Percentiles rank a stretch among this genome's conserved stretches.
Conservation (phyloP, 2,113 vertebrate genomes). For the Corvus moneduloides region DNA sequence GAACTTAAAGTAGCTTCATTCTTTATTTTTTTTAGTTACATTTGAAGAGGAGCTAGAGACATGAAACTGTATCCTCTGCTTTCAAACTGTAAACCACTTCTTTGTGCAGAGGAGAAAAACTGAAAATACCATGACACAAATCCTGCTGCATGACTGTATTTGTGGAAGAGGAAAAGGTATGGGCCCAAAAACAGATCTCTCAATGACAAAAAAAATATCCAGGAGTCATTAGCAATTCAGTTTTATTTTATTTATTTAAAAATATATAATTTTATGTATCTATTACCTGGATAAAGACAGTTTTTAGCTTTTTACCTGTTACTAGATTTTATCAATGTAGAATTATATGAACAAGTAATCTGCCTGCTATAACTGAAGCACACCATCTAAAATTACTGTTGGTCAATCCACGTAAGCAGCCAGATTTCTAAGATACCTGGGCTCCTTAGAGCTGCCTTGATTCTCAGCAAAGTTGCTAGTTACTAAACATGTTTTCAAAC, state of each 20-base stretch:
- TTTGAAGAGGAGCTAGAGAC: neutral
- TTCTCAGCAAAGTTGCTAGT: neutral
- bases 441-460: neutral
- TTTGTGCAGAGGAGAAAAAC: neutral
- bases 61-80: neutral
- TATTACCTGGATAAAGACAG: neutral
- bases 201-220: neutral
- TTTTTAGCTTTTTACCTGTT: neutral
- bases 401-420: neutral
- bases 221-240: neutral
- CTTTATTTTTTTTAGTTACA: neutral
- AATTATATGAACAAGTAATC: neutral
- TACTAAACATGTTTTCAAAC: neutral
- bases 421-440: neutral
- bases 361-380: neutral
- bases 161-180: neutral
- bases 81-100: neutral
- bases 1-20: neutral
- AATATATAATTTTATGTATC: neutral
- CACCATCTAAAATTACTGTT: neutral
- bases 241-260: neutral
- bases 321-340: neutral
- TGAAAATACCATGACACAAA: neutral
- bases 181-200: neutral
- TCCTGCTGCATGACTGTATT: neutral